These are phyloP conservation scores for Macrostomum cliftonense DNA, from an alignment of 2,888 invertebrate genomes.

Conservation along the genomic window DNA sequence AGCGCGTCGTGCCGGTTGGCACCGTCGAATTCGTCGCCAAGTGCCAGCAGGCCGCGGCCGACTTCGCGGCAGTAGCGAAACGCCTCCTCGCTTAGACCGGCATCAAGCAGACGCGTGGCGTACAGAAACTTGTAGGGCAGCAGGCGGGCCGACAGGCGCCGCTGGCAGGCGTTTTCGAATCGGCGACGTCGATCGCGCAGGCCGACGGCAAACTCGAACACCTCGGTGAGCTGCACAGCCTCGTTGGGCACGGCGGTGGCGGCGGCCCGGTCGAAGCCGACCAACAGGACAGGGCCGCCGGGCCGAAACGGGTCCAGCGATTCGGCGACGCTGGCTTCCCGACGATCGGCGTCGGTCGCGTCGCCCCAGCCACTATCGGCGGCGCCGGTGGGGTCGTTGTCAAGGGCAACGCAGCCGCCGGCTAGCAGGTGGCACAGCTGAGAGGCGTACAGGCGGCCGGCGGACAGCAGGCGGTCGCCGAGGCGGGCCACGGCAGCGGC, in stretches of 20 bases:
- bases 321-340: too few species aligned
- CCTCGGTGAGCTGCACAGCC: conserved; percentile 78
- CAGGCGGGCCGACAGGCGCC: conserved; percentile 23
- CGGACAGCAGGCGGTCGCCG: conserved; percentile 43
- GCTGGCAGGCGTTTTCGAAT: conserved; percentile 48
- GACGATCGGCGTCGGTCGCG: too few species aligned
- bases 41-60: neutral
- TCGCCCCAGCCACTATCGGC: too few species aligned
- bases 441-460: conserved; percentile 68
- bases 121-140: conserved; percentile 66
- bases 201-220: conserved; percentile 75
- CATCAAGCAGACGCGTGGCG: conserved; percentile 56
- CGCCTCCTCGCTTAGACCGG: conserved; percentile 55
- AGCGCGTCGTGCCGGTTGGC: neutral
- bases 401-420: conserved; percentile 36
- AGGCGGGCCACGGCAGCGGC: conserved; percentile 45
- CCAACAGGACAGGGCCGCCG: neutral
- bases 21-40: too few species aligned
- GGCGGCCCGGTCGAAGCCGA: neutral
- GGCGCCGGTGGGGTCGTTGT: too few species aligned
- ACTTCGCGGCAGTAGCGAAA: neutral
- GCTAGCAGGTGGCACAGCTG: conserved; percentile 89
- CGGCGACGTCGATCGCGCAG: conserved; percentile 47
- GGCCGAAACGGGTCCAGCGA: too few species aligned
- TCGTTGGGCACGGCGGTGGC: conserved; percentile 43